Base-by-base conservation (phyloP, 2,888 invertebrate species). In the Phragmatobia fuliginosa region DNA sequence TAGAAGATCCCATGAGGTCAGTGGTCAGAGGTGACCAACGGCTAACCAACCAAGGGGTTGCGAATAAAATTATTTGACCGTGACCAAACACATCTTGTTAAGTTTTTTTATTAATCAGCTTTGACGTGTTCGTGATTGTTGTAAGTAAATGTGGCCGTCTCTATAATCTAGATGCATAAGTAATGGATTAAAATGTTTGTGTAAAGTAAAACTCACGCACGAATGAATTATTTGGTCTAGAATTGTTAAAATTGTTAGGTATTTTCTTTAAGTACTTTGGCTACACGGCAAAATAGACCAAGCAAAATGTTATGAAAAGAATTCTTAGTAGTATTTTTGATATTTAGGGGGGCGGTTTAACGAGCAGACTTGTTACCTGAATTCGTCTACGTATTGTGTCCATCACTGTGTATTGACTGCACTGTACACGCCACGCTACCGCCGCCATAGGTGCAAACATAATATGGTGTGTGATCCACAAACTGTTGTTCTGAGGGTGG, bases 11-110 rank as follows among this genome's bases (percentile, higher is more conserved):
- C 92, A 92, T 83, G 88, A 91, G 93, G 93, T 92, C 90, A 89
- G 75, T 85, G 94, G 93, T 91, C 93, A 93, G 88, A 88, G 94
- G 93, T 94, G 93, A 88, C 87, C 91, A 94, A 94, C 94, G 94
- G 92, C 82, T 87, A 80, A 49, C 45, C 45, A 21, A 71, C 73
- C 74, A 83, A 85, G 89, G 92, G 92, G 93, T 92, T 91, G 93
- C 92, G 85, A 92, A 93, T 92, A 85, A 87, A 85, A 83, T 76
- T 82, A 59, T 84, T 88, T 87, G 86, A 85, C 88, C 85, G 73
- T 83, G 84, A 83, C 77, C 80, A 76, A 78, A 67, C 63, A 59
- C 32, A 70, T 73, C 63, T 65, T 70, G 67, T 67, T 69, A 49
- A 41, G 32, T 45, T 41, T 71, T 68, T 60, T 67, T 69, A 31